Base-by-base conservation (phyloP, 2,113 vertebrate genomes). In the Haemorhous mexicanus region DNA sequence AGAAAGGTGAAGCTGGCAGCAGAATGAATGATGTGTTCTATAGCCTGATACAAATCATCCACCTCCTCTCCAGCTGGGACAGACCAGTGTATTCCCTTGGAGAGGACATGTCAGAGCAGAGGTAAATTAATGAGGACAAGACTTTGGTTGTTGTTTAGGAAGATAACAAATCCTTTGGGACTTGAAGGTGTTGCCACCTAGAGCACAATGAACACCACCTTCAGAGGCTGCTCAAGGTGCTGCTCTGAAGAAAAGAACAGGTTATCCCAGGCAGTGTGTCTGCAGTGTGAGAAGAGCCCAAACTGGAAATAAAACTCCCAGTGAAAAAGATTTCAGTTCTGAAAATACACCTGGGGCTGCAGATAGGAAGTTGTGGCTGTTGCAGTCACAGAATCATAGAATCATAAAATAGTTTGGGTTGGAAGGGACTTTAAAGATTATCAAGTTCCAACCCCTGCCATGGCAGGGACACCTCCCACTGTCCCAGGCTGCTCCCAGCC, bases 361-460 rank as follows among this genome's bases (percentile, higher is more conserved):
- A 61, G 19, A 15, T 2, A 43, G n/a, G 63, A 68, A 14, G 28
- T 14, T 43, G 22, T 7, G 23, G 39, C 30, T 64, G 47, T 16
- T 0, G 1, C 37, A 63, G 41, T 67, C n/a, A 35, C 44, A 84
- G 28, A 13, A 74, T 86, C 77, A 83, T 22, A n/a, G 49, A 75
- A 39, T 18, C 28, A 7, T 10, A 9, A 10, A 24, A 8, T 18
- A 15, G 6, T 53, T 61, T 30, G 69, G 24, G 7, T 7, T 15
- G 27, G 19, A 75, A 52, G 10, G 2, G 52, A 67, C 23, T 7
- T 37, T 20, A 33, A 43, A 49, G 7, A 1, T 10, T 11, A 32
- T 2, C 14, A 0, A 4, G 3, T 58, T 0, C 28, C 19, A 35
- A 35, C 4, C 8, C 23, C 37, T 28, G 23, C 15, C 52, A 8